These are phyloP conservation scores for Eupithecia subfuscata DNA, from an alignment of 2,888 invertebrate genomes.

Conservation along the genomic window DNA sequence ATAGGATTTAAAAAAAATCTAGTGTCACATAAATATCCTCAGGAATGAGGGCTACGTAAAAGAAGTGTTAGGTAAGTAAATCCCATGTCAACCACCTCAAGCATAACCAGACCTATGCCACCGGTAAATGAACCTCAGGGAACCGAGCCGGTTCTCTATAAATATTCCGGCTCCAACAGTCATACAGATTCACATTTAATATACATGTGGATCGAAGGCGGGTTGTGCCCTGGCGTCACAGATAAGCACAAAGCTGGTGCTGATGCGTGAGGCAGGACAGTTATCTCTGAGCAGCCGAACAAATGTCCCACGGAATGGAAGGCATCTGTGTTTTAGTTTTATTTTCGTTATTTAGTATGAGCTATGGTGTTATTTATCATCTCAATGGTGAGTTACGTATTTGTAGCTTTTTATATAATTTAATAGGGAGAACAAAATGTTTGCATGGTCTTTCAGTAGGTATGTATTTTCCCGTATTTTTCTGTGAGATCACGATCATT, in stretches of 20 bases:
- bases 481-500: background rate
- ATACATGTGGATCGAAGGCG: background rate
- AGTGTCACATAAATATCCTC: background rate
- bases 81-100: conserved; percentile 1
- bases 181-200: conserved; percentile 3
- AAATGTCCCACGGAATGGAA: conserved; percentile 14
- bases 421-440: background rate
- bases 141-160: conserved; percentile 6
- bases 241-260: background rate
- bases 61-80: background rate
- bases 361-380: conserved; percentile 39
- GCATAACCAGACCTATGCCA: background rate
- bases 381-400: conserved; percentile 38
- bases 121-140: background rate
- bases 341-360: conserved; percentile 27
- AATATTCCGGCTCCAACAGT: conserved; percentile 8
- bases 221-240: background rate
- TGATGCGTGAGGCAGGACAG: background rate
- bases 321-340: conserved; percentile 13
- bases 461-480: background rate
- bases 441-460: background rate
- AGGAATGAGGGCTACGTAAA: background rate
- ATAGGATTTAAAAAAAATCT: no score
- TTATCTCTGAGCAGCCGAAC: conserved; percentile 6
- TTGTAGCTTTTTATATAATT: background rate